Base-by-base conservation (phyloP, 2,888 invertebrate genomes). In the Tetropium fuscum region DNA sequence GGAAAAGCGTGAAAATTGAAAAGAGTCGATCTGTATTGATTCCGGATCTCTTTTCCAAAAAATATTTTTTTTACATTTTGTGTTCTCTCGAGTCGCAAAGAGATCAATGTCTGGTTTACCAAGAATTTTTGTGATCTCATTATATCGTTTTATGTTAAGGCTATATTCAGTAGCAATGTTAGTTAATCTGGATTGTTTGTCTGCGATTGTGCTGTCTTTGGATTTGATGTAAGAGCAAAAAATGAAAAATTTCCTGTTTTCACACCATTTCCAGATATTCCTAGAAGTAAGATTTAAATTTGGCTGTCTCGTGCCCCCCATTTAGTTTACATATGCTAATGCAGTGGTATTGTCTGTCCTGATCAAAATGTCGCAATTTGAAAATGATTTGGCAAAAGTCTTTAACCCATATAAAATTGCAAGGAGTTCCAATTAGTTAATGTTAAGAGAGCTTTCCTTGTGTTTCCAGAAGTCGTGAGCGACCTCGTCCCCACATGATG, bases 1-100 rank as follows among this genome's bases (percentile, higher is more conserved):
- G 73, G 72, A 22, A 74, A 74, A 0, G 74, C 74, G 54, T 74
- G 75, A 54, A 66, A 64, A 4, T 13, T 13, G 0, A 53, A 74
- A 73, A 0, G 73, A 71, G 38, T 73, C 71, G 0, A 72, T n/a
- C n/a, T n/a, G n/a, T n/a, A n/a, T n/a, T n/a, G n/a, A n/a, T n/a
- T n/a, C 53, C 1, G 62, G 60, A n/a, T 51, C 40, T 8, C 11
- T 19, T 8, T 13, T 10, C 41, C 51, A 16, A 3, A 41, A 51
- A 15, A 40, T 19, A 25, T 34, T 34, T 5, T 25, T 32, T 55
- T 34, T 1, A 38, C 55, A 55, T 55, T 55, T 55, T 47, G 2
- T 47, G 20, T 55, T 55, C 6, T 15, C 6, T 34, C 47, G n/a
- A 15, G 18, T 25, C 18, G 49, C 56, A 49, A 56, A 56, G 6